Conservation (phyloP, 2,888 invertebrate genomes). For the Cephus nigrinus region DNA sequence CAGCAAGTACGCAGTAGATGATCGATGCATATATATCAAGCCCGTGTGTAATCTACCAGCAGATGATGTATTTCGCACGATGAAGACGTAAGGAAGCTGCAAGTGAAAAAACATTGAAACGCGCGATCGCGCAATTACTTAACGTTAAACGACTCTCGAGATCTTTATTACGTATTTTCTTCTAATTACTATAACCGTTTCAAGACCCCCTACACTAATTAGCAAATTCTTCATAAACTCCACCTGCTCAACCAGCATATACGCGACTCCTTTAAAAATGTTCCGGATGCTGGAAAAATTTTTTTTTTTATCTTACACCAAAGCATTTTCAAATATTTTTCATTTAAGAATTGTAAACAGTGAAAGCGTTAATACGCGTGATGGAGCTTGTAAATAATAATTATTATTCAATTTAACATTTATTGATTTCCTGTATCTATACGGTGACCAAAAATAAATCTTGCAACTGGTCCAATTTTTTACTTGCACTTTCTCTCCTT, state of each 20-base stretch:
- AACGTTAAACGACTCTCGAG: not conserved
- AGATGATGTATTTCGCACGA: not conserved
- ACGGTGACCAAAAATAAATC: not conserved
- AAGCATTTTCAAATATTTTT: not conserved
- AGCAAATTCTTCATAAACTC: constrained; percentile 15
- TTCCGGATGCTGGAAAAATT: not conserved
- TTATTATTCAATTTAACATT: no score
- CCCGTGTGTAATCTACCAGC: not conserved
- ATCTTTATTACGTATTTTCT: constrained; percentile 18
- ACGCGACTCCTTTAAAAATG: constrained; percentile 11
- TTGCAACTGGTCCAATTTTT: not conserved
- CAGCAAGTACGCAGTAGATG: not conserved
- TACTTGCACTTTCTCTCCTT: not conserved
- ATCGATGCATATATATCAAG: not conserved
- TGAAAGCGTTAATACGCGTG: not conserved
- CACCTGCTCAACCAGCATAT: constrained; percentile 8
- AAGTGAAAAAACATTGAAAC: not conserved
- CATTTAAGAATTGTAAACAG: no score
- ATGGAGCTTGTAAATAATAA: not conserved
- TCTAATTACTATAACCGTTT: constrained; percentile 38
- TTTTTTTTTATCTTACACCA: not conserved
- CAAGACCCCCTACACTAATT: constrained; percentile 32
- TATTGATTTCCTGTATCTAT: not conserved
- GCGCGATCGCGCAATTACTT: not conserved
- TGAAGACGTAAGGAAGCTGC: not conserved